Evolutionary conservation across 2,797 vertebrate species (phyloP).

Genomic region (Muscicapa comitata): DNA sequence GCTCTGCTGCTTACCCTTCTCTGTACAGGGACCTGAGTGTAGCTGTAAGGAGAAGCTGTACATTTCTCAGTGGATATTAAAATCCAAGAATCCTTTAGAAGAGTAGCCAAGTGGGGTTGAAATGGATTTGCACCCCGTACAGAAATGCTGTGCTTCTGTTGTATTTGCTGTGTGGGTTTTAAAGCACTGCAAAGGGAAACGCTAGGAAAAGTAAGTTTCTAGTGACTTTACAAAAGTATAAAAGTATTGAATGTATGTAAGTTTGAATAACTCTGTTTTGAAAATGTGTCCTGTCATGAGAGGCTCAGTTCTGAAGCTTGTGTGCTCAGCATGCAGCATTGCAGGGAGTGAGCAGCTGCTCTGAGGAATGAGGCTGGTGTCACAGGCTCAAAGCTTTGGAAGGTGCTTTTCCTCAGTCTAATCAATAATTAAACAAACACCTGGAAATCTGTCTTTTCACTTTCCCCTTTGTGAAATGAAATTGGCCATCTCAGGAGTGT

Average conservation of each 20-base stretch:
- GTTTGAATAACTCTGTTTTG: neutral
- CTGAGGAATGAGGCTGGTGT: fast-evolving
- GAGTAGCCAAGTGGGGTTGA: neutral
- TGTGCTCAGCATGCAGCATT: fast-evolving
- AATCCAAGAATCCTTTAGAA: neutral
- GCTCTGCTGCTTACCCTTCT: neutral
- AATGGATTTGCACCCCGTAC: neutral
- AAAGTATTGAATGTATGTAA: fast-evolving
- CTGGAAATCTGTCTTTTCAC: neutral
- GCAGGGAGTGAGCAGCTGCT: neutral
- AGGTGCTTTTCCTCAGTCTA: neutral
- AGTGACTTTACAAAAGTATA: neutral
- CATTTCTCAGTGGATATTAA: neutral
- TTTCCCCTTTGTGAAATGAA: neutral
- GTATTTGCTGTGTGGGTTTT: neutral
- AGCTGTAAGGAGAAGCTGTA: neutral
- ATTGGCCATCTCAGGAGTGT: neutral
- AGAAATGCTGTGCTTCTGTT: neutral
- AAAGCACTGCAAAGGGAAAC: neutral
- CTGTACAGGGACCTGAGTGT: neutral
- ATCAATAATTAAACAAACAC: neutral
- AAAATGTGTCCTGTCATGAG: neutral
- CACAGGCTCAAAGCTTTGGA: neutral
- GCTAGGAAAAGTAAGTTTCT: neutral
- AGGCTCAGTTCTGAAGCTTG: neutral